These are phyloP conservation scores for Acromyrmex echinatior DNA, from an alignment of 1,140 invertebrate genomes.

Conservation along the genomic window DNA sequence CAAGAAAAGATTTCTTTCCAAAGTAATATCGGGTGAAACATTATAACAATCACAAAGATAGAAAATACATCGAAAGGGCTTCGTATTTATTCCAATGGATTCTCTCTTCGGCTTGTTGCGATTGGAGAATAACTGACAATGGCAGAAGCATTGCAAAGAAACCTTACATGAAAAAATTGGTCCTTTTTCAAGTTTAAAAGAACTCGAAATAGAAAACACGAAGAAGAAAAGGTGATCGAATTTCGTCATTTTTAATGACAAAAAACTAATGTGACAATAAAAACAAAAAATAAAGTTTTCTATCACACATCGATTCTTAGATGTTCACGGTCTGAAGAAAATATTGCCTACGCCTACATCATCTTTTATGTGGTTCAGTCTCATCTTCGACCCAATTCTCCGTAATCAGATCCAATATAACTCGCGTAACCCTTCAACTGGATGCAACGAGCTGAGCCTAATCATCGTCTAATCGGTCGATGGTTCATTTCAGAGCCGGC, in stretches of 20 bases:
- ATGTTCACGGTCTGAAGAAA: neutral
- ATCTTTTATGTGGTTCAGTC: slow-evolving; percentile 2
- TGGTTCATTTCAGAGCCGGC: slow-evolving; percentile 51
- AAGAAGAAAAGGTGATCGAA: slow-evolving; percentile 4
- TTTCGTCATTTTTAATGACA: neutral
- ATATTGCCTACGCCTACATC: slow-evolving; percentile 1
- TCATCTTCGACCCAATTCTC: slow-evolving; percentile 61
- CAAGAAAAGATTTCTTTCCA: slow-evolving; percentile 1
- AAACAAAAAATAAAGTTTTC: slow-evolving; percentile 3
- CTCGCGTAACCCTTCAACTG: slow-evolving; percentile 6
- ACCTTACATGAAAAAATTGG: neutral
- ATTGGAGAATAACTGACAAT: slow-evolving; percentile 18
- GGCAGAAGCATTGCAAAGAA: neutral
- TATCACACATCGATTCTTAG: slow-evolving; percentile 7
- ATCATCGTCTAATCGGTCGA: slow-evolving; percentile 55
- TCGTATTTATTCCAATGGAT: neutral
- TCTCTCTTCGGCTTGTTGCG: neutral
- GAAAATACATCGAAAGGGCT: neutral
- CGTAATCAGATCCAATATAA: slow-evolving; percentile 62
- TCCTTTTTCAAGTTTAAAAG: neutral
- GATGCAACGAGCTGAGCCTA: slow-evolving; percentile 54
- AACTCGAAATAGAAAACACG: neutral
- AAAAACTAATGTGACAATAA: neutral
- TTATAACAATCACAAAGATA: slow-evolving; percentile 16
- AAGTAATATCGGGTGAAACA: neutral